Conservation (phyloP, 2,113 vertebrate species). For the Platichthys stellatus region DNA sequence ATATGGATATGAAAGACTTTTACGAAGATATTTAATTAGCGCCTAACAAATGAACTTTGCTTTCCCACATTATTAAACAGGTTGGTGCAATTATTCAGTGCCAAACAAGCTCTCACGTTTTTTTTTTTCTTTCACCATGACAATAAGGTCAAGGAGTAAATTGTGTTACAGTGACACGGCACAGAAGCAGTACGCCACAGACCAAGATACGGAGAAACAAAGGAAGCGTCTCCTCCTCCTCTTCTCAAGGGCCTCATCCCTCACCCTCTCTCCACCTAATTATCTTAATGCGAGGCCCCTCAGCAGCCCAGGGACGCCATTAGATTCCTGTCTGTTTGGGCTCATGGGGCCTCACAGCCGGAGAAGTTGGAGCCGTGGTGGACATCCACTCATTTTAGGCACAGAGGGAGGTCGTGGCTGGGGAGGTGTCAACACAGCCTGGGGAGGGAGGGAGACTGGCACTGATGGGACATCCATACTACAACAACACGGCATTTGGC, state of each 20-base stretch:
- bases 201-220: slow-evolving; percentile 29
- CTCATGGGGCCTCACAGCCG: slow-evolving; percentile 26
- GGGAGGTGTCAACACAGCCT: slow-evolving; percentile 38
- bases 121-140: not conserved
- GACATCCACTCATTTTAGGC: slow-evolving; percentile 25
- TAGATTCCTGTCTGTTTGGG: slow-evolving; percentile 73
- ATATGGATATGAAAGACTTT: too few species aligned
- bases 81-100: too few species aligned
- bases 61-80: too few species aligned
- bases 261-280: slow-evolving; percentile 69
- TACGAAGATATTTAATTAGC: too few species aligned
- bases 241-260: slow-evolving; percentile 51
- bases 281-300: slow-evolving; percentile 71
- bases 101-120: not conserved
- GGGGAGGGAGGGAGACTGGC: not conserved
- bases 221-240: slow-evolving; percentile 3
- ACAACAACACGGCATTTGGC: too few species aligned
- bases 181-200: slow-evolving; percentile 19
- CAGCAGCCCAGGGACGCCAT: slow-evolving; percentile 67
- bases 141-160: slow-evolving; percentile 3
- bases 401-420: slow-evolving; percentile 18
- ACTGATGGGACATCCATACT: too few species aligned
- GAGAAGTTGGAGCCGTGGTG: slow-evolving; percentile 51
- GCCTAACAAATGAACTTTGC: too few species aligned
- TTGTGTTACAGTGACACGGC: not conserved